Evolutionary conservation across 30 jellyfish, hydroid and myxozoan species (phyloP).

Genomic region (Pseudorhiza aurosa): DNA sequence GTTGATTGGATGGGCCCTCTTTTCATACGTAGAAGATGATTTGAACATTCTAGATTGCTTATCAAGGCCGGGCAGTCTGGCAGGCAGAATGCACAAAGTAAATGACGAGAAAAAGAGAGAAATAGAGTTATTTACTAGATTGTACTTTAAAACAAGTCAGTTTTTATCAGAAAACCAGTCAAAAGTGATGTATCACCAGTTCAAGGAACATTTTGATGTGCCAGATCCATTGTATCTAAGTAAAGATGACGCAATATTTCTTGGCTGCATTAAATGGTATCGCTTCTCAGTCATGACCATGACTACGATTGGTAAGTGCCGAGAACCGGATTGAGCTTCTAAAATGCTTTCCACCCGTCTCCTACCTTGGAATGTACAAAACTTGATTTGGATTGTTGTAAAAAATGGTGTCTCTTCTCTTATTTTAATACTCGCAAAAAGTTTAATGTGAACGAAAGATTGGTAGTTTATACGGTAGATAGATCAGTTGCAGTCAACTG

Average conservation of each 20-base stretch:
- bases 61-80: not conserved
- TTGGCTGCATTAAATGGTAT: slow-evolving; percentile 41
- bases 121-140: not conserved
- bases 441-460: no score
- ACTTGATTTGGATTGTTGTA: no score
- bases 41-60: slow-evolving; percentile 12
- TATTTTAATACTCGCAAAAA: no score
- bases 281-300: slow-evolving; percentile 51
- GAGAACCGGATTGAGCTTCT: no score
- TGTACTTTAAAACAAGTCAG: slow-evolving; percentile 14
- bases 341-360: no score
- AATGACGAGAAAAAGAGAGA: slow-evolving; percentile 1
- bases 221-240: not conserved
- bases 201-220: not conserved
- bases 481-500: no score
- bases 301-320: slow-evolving; percentile 49
- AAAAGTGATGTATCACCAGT: slow-evolving; percentile 9
- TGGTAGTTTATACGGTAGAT: no score
- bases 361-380: no score
- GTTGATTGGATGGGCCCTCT: slow-evolving; percentile 44
- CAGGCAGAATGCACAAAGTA: not conserved
- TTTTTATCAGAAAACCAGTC: not conserved
- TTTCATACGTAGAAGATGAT: slow-evolving; percentile 51
- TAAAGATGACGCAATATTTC: not conserved
- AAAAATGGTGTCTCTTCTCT: no score